These are phyloP conservation scores for Pseudomyrmex cubaensis DNA, from an alignment of 1,140 invertebrate genomes.

Conservation along the genomic window DNA sequence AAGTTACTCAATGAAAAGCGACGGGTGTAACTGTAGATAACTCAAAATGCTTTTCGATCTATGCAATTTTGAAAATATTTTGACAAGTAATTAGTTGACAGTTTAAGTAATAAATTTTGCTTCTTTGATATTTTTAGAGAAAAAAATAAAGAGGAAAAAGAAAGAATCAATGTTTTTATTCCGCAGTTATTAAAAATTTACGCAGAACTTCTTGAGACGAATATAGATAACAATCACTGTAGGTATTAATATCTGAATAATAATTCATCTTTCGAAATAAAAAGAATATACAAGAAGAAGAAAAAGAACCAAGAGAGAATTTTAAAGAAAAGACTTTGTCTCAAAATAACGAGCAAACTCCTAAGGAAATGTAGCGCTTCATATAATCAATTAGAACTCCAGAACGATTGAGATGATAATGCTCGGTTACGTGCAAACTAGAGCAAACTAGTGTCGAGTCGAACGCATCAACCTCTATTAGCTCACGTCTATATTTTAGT, in stretches of 20 bases:
- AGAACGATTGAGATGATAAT: constrained; percentile 80
- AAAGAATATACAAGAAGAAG: not conserved
- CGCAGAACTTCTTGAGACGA: not conserved
- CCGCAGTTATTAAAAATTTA: not conserved
- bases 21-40: not conserved
- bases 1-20: constrained; percentile 1
- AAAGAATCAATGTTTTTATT: not conserved
- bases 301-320: constrained; percentile 10
- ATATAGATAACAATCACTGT: not conserved
- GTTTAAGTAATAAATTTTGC: not conserved
- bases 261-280: not conserved
- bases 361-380: constrained; percentile 72
- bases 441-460: constrained; percentile 75
- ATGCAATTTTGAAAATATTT: too few species aligned
- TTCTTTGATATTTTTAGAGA: not conserved
- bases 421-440: constrained; percentile 79
- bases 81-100: not conserved
- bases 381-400: constrained; percentile 81
- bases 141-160: not conserved
- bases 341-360: constrained; percentile 73
- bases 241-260: constrained; percentile 25
- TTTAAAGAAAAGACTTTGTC: constrained; percentile 10
- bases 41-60: not conserved
- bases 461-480: constrained; percentile 60
- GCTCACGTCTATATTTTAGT: constrained; percentile 12